Conservation (phyloP, 2,797 vertebrate genomes). For the Scyliorhinus canicula region DNA sequence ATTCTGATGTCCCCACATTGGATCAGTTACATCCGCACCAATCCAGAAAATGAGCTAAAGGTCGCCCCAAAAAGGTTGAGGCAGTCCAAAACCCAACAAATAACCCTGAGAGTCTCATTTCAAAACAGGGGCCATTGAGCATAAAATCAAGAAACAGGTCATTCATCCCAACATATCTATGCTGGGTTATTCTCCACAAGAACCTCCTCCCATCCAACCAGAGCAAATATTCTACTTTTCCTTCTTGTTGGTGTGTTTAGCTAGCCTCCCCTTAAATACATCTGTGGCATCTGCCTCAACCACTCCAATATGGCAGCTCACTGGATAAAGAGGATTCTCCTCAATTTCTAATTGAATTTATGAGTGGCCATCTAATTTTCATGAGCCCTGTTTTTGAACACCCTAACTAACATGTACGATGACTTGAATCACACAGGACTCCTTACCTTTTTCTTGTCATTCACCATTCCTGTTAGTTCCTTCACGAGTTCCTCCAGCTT, state of each 20-base stretch:
- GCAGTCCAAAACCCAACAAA: not conserved
- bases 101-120: not conserved
- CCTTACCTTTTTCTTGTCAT: slow-evolving; percentile 51
- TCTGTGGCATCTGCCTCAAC: not conserved
- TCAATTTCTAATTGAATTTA: not conserved
- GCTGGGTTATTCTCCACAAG: not conserved
- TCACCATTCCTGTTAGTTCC: slow-evolving; percentile 58
- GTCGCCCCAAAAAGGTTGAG: not conserved
- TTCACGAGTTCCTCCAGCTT: slow-evolving; percentile 68
- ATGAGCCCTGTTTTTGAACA: not conserved
- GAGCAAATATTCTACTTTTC: not conserved
- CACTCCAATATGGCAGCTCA: not conserved
- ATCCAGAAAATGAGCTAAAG: not conserved
- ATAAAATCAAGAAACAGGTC: not conserved
- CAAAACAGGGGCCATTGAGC: not conserved
- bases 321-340: not conserved
- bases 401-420: not conserved
- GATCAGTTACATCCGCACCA: not conserved
- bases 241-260: not conserved
- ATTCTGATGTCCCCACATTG: not conserved
- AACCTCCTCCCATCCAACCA: not conserved
- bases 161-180: not conserved
- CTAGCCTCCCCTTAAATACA: not conserved
- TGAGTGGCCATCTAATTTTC: not conserved
- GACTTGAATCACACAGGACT: too few species aligned